Percentiles rank a stretch among this genome's conserved stretches.
Evolutionary conservation across 2,888 invertebrate species (phyloP).

Genomic region (Cephus rjabovi): DNA sequence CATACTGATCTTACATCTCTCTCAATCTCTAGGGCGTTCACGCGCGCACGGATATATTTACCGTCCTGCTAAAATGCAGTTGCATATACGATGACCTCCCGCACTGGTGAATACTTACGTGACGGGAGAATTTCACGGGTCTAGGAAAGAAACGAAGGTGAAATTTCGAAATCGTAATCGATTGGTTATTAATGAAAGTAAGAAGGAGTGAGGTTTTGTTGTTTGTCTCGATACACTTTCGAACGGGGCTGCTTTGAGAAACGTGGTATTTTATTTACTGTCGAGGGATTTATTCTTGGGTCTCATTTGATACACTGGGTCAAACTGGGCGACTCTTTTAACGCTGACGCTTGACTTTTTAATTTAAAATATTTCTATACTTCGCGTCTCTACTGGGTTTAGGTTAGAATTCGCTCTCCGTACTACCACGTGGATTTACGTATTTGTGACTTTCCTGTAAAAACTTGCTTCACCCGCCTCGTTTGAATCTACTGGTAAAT

Average conservation of each 20-base stretch:
- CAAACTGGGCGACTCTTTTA: not conserved
- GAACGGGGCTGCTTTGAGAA: not conserved
- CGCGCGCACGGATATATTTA: conserved; percentile 13
- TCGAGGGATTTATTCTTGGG: not conserved
- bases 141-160: not conserved
- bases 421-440: not conserved
- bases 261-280: not conserved
- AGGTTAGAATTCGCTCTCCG: not conserved
- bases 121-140: not conserved
- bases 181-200: not conserved
- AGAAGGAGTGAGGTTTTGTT: not conserved
- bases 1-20: not conserved
- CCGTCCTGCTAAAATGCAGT: conserved; percentile 3
- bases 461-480: not conserved
- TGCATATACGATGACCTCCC: not conserved
- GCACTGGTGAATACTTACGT: not conserved
- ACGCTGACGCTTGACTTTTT: not conserved
- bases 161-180: not conserved
- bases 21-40: not conserved
- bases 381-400: not conserved
- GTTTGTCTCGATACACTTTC: not conserved
- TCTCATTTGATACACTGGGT: not conserved
- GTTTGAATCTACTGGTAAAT: not conserved
- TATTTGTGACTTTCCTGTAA: not conserved
- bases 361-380: not conserved